Evolutionary conservation across 2,797 vertebrate genomes (phyloP), one percentile per base, ranked within the genome.

Genomic region (Emys orbicularis): DNA sequence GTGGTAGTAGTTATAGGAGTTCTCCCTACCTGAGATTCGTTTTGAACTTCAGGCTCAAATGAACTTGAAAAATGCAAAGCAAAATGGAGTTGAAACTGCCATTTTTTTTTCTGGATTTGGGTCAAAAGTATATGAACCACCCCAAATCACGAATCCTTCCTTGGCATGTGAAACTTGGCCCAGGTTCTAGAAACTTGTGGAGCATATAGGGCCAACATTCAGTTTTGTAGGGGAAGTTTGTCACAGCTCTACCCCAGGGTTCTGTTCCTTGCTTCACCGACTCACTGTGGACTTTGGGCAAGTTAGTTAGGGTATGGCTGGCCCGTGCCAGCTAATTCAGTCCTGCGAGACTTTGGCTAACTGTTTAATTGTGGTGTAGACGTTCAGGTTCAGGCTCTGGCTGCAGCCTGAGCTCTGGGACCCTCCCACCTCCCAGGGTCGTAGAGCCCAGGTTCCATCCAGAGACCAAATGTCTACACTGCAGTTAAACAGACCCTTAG

Each of bases 111-210:
- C 16, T 15, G 44, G 6, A 47, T 47, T 76, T 76, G 41, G 37
- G 23, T 76, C 41, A 76, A 76, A 76, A 27, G 41, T 47, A 76
- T 47, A 44, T 29, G 44, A 76, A 47, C 6, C 2, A 76, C 41
- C 25, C 37, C 6, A 41, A 72, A 44, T 47, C 41, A 27, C 1
- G 2, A 91, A 83, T 90, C 23, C 29, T 91, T 92, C 49, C 85
- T 29, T 95, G 79, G 44, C 83, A 52, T 61, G 9, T 34, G 76
- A 89, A 94, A 83, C 68, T 94, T 96, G 88, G 85, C 89, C n/a
- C 37, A 91, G 6, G 16, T 86, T 95, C 89, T 54, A 37, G 65
- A 50, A 88, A 84, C 12, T 95, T 92, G 47, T 84, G 79, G 44
- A 92, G 31, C 49, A 95, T 52, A 80, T 44, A 88, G 0, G 12